Conservation (phyloP, 2,888 invertebrate genomes). For the Phlogophora meticulosa region DNA sequence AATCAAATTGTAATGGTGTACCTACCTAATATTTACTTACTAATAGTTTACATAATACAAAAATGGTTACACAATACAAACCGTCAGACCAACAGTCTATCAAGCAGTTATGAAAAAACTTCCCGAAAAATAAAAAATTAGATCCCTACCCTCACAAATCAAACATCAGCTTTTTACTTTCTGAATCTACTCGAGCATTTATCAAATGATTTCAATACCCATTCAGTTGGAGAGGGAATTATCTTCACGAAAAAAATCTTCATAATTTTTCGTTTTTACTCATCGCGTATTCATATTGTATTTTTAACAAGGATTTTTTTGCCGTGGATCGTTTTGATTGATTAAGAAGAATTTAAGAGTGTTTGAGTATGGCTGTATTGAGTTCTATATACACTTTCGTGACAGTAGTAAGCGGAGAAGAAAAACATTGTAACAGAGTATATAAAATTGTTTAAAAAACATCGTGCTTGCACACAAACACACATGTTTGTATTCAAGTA, state of each 20-base stretch:
- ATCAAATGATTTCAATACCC: slow-evolving; percentile 45
- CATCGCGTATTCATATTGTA: slow-evolving; percentile 1
- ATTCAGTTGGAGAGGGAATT: slow-evolving; percentile 31
- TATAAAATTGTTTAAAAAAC: too few species aligned
- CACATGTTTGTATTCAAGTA: too few species aligned
- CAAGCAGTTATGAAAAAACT: slow-evolving; percentile 26
- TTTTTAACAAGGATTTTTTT: slow-evolving; percentile 18
- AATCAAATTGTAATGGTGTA: too few species aligned
- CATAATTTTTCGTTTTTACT: slow-evolving; percentile 31
- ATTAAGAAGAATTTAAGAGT: neutral
- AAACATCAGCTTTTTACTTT: slow-evolving; percentile 41
- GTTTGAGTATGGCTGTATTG: neutral
- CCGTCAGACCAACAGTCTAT: slow-evolving; percentile 5
- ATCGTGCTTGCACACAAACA: too few species aligned
- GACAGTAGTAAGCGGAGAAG: too few species aligned
- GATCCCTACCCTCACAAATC: slow-evolving; percentile 28
- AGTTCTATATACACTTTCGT: too few species aligned
- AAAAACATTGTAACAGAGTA: too few species aligned
- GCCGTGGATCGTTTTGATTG: slow-evolving; percentile 13
- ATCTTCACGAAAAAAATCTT: slow-evolving; percentile 19
- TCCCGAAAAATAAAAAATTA: slow-evolving; percentile 8
- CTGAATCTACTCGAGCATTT: slow-evolving; percentile 22
- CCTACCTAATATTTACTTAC: too few species aligned
- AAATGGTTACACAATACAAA: neutral
- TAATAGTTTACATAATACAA: too few species aligned